These are phyloP conservation scores for Australoheros facetus DNA, from an alignment of 2,797 vertebrate species.

Conservation along the genomic window DNA sequence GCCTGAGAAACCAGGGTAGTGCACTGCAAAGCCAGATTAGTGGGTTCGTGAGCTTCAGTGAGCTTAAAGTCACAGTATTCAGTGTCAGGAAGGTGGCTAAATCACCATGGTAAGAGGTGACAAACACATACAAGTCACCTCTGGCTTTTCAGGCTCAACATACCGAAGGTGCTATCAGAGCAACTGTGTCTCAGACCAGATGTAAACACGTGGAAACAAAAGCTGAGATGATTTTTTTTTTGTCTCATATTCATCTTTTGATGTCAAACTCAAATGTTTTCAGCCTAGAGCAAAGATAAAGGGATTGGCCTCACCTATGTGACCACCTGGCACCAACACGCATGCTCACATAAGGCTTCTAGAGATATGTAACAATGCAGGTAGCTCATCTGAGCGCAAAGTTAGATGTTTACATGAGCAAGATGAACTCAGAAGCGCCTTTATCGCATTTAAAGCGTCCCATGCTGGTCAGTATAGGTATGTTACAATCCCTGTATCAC, in stretches of 20 bases:
- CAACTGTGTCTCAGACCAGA: too few species aligned
- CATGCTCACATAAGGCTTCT: background rate
- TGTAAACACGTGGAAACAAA: too few species aligned
- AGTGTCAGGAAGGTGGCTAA: background rate
- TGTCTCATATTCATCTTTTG: too few species aligned
- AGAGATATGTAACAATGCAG: background rate
- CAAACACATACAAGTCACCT: too few species aligned
- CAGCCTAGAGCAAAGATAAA: too few species aligned
- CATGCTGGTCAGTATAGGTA: background rate
- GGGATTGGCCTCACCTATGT: too few species aligned
- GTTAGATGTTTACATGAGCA: background rate
- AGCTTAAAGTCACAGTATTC: background rate
- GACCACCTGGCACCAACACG: fast-evolving
- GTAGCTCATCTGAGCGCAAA: background rate
- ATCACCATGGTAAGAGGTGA: background rate
- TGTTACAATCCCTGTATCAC: too few species aligned
- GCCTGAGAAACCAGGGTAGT: fast-evolving
- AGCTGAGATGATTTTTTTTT: too few species aligned
- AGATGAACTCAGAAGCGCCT: fast-evolving
- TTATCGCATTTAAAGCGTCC: background rate
- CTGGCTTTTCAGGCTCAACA: too few species aligned
- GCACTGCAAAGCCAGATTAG: background rate
- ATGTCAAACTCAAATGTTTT: too few species aligned
- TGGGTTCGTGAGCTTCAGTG: background rate
- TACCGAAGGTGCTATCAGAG: too few species aligned